Evolutionary conservation across 1,140 invertebrate species (phyloP).

Genomic region (Sycophaga agraensis): DNA sequence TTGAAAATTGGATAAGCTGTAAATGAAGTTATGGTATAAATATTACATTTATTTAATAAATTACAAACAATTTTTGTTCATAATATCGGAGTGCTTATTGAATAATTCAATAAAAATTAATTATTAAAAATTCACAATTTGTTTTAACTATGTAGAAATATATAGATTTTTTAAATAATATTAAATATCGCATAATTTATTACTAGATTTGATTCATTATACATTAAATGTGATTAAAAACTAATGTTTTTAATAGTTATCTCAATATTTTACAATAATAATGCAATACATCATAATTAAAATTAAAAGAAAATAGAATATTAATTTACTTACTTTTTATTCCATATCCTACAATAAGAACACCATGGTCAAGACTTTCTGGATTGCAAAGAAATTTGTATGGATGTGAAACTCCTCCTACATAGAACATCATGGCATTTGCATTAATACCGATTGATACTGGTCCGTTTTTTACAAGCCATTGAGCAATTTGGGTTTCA

Average conservation of each 20-base stretch:
- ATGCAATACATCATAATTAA: too few species aligned
- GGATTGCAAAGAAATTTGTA: slow-evolving; percentile 84
- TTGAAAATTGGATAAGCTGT: slow-evolving; percentile 79
- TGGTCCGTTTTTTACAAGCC: slow-evolving; percentile 88
- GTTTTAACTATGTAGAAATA: too few species aligned
- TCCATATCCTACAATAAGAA: slow-evolving; percentile 91
- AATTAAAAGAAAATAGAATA: neutral
- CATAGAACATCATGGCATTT: slow-evolving; percentile 97
- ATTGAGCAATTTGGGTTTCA: slow-evolving; percentile 91
- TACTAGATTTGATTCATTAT: too few species aligned
- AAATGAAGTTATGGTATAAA: neutral
- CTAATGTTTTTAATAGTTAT: neutral
- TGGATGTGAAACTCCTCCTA: slow-evolving; percentile 96
- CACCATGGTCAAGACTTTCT: slow-evolving; percentile 83
- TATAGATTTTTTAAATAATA: too few species aligned
- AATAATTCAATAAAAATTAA: too few species aligned
- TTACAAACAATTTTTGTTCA: too few species aligned
- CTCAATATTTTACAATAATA: too few species aligned
- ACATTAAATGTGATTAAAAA: too few species aligned
- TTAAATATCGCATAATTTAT: too few species aligned
- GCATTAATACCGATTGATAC: slow-evolving; percentile 98
- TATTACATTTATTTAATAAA: neutral
- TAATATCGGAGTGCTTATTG: too few species aligned
- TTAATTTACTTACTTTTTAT: slow-evolving; percentile 64
- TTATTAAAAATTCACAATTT: too few species aligned